Conservation (phyloP, 2,888 invertebrate species). For the Euzophera pinguis region DNA sequence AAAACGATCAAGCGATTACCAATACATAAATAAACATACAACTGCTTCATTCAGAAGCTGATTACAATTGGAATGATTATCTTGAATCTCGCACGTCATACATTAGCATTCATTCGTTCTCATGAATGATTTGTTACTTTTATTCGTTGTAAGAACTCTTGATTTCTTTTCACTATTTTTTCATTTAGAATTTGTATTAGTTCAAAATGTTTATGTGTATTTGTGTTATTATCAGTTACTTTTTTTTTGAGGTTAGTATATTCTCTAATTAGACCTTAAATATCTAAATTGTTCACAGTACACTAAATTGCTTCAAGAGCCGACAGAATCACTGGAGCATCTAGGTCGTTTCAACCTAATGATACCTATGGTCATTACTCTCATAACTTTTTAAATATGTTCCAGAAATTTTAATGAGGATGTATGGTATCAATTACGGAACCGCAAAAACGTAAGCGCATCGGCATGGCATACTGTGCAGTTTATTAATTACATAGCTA, state of each 20-base stretch:
- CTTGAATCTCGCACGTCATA: constrained; percentile 5
- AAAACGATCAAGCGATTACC: constrained; percentile 6
- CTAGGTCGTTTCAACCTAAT: not conserved
- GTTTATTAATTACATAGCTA: constrained; percentile 47
- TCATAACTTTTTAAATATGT: constrained; percentile 3
- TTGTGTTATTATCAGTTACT: not conserved
- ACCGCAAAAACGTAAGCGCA: constrained; percentile 14
- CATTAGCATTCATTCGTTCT: constrained; percentile 10
- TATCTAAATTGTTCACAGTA: not conserved
- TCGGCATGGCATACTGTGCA: constrained; percentile 24
- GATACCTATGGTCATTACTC: not conserved
- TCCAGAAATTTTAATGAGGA: constrained; percentile 8
- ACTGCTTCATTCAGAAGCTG: not conserved
- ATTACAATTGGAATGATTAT: not conserved
- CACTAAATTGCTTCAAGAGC: not conserved
- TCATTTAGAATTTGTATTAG: not conserved
- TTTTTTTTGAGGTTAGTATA: not conserved
- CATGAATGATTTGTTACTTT: constrained; percentile 2
- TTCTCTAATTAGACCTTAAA: not conserved
- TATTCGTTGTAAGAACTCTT: not conserved
- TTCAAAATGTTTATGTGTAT: too few species aligned
- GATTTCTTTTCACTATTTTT: not conserved
- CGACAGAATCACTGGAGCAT: not conserved
- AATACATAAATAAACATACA: constrained; percentile 1
- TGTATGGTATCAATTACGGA: constrained; percentile 5